Evolutionary conservation across 2,888 invertebrate genomes (phyloP).

Genomic region (Drosophila tanythrix): DNA sequence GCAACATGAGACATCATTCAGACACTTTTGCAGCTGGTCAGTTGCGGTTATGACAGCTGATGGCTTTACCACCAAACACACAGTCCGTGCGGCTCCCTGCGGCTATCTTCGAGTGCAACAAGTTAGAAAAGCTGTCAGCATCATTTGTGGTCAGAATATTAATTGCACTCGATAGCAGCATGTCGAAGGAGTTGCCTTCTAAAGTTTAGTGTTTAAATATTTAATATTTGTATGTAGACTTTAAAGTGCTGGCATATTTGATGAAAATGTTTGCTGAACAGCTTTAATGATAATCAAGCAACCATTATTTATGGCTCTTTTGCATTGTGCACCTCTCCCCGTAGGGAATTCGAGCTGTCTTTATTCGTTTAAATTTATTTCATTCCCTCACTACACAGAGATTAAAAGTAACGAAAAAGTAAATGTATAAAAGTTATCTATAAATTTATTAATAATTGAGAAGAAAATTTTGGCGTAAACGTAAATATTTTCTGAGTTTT

Average conservation of each 20-base stretch:
- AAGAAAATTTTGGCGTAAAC: rapidly evolving
- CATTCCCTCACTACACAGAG: too few relatives aligned
- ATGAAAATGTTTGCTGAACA: not conserved
- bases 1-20: slow-evolving; percentile 25
- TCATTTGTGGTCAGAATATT: slow-evolving; percentile 38
- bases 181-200: not conserved
- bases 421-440: not conserved
- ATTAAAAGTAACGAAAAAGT: not conserved
- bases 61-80: slow-evolving; percentile 1
- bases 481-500: not conserved
- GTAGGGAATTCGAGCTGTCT: not conserved
- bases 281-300: not conserved
- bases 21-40: slow-evolving; percentile 26
- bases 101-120: slow-evolving; percentile 38
- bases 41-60: slow-evolving; percentile 31
- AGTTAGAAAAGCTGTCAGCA: slow-evolving; percentile 36
- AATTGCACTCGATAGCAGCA: slow-evolving; percentile 26
- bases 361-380: not conserved
- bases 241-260: not conserved
- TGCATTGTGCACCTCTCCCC: not conserved
- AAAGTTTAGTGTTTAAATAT: not conserved
- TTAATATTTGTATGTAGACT: not conserved
- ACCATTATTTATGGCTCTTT: not conserved
- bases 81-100: slow-evolving; percentile 13
- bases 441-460: not conserved